Percentiles rank a stretch among this genome's conserved stretches.
Evolutionary conservation across 2,797 vertebrate genomes (phyloP).

Genomic region (Falco berigora): DNA sequence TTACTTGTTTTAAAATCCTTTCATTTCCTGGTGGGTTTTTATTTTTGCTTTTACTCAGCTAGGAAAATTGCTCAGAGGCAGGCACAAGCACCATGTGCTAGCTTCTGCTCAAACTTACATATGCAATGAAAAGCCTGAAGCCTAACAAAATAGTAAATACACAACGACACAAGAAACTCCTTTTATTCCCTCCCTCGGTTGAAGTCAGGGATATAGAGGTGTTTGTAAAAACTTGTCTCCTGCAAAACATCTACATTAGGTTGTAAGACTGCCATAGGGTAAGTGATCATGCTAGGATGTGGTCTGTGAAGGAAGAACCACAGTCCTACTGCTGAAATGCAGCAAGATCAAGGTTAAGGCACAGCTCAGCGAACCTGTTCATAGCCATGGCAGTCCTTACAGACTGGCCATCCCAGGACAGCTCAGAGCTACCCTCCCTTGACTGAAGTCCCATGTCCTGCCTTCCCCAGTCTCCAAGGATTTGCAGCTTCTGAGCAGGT

Average conservation of each 20-base stretch:
- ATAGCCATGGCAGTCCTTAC: not conserved
- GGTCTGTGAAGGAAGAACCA: not conserved
- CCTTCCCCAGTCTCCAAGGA: not conserved
- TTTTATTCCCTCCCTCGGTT: not conserved
- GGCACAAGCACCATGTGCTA: not conserved
- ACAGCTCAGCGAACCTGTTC: not conserved
- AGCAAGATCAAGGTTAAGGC: not conserved
- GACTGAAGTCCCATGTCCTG: not conserved
- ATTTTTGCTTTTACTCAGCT: not conserved
- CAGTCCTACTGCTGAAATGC: not conserved
- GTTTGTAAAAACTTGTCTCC: not conserved
- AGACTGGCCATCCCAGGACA: not conserved
- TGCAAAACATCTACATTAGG: not conserved
- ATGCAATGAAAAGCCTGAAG: not conserved
- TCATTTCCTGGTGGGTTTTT: not conserved
- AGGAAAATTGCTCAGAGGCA: not conserved
- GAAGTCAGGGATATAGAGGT: not conserved
- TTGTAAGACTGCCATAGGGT: not conserved
- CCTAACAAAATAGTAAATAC: not conserved
- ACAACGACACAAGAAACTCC: not conserved
- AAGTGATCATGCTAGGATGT: fast-evolving
- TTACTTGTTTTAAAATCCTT: not conserved
- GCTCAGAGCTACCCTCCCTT: not conserved
- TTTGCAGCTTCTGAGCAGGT: not conserved
- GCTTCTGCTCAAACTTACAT: not conserved